A percentile compares a stretch with the other conserved stretches of the same genome.
Conservation (phyloP, 2,797 vertebrate species). For the Enteromius paludinosus region DNA sequence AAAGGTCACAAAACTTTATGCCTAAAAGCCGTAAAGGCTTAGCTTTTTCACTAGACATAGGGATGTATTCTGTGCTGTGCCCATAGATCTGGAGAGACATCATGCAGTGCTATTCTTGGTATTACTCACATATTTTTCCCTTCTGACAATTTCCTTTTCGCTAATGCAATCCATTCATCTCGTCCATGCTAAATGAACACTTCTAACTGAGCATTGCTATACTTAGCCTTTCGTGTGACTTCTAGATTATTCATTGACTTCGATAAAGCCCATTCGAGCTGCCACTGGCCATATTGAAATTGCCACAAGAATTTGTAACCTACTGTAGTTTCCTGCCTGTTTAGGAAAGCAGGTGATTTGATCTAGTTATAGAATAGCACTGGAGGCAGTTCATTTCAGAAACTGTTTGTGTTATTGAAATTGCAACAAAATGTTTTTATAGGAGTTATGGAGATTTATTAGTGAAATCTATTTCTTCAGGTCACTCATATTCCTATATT, state of each 20-base stretch:
- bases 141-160: background rate
- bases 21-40: background rate
- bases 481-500: background rate
- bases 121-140: background rate
- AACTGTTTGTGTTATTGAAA: background rate
- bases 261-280: background rate
- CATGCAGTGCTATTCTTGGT: background rate
- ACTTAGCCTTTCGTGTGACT: background rate
- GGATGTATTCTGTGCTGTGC: background rate
- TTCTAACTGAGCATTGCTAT: background rate
- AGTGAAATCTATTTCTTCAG: background rate
- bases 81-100: background rate
- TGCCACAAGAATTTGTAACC: constrained; percentile 4
- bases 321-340: constrained; percentile 5
- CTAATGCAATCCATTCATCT: constrained; percentile 8
- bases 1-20: background rate
- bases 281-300: background rate
- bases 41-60: background rate
- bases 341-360: constrained; percentile 17
- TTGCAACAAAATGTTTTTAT: background rate
- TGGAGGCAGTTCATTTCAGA: background rate
- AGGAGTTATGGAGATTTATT: background rate
- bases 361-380: constrained; percentile 13
- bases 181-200: background rate
- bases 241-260: constrained; percentile 1